These are phyloP conservation scores for Cyphomyrus plagiostoma DNA, from an alignment of 2,113 vertebrate genomes.

Conservation along the genomic window DNA sequence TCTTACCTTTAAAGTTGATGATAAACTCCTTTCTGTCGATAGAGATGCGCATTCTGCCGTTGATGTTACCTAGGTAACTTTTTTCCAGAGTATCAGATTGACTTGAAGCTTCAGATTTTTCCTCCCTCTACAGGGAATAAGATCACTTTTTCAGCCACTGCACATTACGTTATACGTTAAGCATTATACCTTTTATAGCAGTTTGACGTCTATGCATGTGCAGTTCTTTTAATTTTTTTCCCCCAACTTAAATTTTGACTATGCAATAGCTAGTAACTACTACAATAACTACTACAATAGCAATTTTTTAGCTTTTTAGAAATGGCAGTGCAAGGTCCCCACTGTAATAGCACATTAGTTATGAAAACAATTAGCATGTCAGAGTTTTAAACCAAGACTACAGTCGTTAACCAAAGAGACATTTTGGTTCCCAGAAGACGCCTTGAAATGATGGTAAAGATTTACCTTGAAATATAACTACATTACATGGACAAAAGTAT, in stretches of 20 bases:
- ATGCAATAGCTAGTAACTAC: not conserved
- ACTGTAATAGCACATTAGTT: not conserved
- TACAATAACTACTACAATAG: not conserved
- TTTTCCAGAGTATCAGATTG: not conserved
- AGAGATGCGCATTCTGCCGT: not conserved
- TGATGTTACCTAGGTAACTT: not conserved
- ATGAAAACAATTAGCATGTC: not conserved
- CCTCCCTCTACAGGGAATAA: not conserved
- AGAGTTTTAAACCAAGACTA: not conserved
- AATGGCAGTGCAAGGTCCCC: not conserved
- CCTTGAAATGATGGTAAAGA: not conserved
- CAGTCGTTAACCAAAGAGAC: not conserved
- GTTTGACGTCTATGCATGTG: not conserved
- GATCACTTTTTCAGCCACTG: not conserved
- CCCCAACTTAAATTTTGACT: not conserved
- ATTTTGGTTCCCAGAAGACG: not conserved
- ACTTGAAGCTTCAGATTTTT: not conserved
- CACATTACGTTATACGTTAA: not conserved
- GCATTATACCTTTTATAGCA: not conserved
- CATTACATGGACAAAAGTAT: not conserved
- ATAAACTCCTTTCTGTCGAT: not conserved
- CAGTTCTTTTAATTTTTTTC: not conserved
- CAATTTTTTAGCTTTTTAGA: not conserved
- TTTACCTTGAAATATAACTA: not conserved
- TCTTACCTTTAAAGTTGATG: conserved; percentile 16